Conservation (phyloP, 2,113 vertebrate genomes). For the Dermatemys mawii region DNA sequence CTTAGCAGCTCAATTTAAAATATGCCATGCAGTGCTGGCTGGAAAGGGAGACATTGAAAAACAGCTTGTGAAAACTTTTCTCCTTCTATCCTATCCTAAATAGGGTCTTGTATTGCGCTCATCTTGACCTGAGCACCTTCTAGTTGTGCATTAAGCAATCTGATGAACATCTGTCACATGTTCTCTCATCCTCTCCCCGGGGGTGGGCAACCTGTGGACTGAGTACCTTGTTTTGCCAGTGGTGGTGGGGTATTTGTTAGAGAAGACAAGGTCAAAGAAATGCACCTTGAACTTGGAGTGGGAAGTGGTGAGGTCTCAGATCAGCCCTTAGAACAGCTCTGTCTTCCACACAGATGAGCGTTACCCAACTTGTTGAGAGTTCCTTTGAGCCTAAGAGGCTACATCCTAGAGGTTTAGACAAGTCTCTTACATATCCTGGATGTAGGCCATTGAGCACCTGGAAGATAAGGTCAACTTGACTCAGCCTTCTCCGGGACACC, state of each 20-base stretch:
- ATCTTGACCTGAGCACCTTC: neutral
- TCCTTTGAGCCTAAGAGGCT: neutral
- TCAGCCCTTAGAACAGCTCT: neutral
- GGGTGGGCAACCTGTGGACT: neutral
- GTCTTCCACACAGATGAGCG: neutral
- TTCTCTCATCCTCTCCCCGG: neutral
- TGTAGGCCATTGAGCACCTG: neutral
- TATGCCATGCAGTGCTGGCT: fast-evolving
- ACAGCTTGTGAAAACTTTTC: fast-evolving
- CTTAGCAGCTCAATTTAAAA: neutral
- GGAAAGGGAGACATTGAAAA: neutral
- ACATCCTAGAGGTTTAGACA: neutral
- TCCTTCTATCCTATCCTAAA: neutral
- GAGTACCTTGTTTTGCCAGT: neutral
- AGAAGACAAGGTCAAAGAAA: neutral
- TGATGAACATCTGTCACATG: neutral
- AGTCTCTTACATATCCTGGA: neutral
- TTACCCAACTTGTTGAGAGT: neutral
- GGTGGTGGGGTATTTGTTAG: neutral
- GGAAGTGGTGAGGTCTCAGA: neutral
- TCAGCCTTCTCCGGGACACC: neutral
- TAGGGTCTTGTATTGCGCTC: neutral
- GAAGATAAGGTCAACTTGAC: neutral
- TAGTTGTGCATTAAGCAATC: neutral
- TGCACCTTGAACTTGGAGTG: neutral